phyloP scores from a whole-genome alignment of 2,797 vertebrate genomes.

The Sebastes glaucus region DNA sequence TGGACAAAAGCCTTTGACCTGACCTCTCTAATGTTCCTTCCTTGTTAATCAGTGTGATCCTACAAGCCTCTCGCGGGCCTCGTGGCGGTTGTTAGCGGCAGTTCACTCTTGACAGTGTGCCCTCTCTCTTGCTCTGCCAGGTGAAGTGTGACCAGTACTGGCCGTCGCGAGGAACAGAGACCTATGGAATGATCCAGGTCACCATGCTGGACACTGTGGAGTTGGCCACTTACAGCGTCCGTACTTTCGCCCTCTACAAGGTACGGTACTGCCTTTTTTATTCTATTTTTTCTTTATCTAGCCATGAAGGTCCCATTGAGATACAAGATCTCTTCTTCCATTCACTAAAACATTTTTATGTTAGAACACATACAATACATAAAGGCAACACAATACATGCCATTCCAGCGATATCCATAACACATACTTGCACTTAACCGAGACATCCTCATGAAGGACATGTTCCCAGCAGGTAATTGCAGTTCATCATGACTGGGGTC shows the following conservation, averaged over 20 bases:
- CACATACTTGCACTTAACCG: neutral
- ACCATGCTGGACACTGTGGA: constrained; percentile 94
- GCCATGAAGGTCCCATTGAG: neutral
- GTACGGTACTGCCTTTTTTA: constrained; percentile 72
- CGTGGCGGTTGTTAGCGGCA: constrained; percentile 22
- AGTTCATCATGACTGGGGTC: constrained; percentile 19
- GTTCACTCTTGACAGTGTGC: constrained; percentile 52
- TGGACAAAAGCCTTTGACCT: constrained; percentile 63
- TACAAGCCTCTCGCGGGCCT: constrained; percentile 47
- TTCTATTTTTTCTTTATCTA: neutral
- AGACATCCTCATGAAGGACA: neutral
- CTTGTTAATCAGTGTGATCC: constrained; percentile 72
- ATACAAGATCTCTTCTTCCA: neutral
- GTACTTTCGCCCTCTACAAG: constrained; percentile 95
- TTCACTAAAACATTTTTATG: neutral
- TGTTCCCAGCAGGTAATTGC: constrained; percentile 26
- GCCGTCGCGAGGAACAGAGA: constrained; percentile 85
- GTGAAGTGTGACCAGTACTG: constrained; percentile 98
- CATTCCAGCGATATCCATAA: neutral
- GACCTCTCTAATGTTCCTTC: constrained; percentile 64
- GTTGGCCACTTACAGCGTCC: constrained; percentile 93
- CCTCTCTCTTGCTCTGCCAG: constrained; percentile 73
- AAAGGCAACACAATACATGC: neutral
- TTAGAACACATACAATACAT: neutral
- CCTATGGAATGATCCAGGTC: constrained; percentile 94